phyloP scores from a whole-genome alignment of 1,140 invertebrate species.

The Trissolcus basalis region DNA sequence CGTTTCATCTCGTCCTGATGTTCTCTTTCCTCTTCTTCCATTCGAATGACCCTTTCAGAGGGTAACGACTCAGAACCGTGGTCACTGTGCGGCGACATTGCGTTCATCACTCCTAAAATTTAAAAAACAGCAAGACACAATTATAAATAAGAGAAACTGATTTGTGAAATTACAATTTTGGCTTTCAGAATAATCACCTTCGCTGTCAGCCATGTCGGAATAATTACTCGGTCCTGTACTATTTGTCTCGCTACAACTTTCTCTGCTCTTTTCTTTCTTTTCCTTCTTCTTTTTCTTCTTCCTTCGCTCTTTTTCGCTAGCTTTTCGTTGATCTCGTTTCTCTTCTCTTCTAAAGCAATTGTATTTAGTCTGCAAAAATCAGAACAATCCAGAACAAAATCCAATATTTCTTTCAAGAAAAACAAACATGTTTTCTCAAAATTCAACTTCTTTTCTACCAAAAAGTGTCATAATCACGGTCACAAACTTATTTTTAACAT shows the following conservation, averaged over 20 bases:
- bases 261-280: slow-evolving; percentile 71
- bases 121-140: not conserved
- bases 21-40: slow-evolving; percentile 81
- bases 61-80: slow-evolving; percentile 70
- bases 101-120: slow-evolving; percentile 58
- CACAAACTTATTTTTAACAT: too few species aligned
- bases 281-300: slow-evolving; percentile 85
- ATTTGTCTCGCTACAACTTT: slow-evolving; percentile 69
- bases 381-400: slow-evolving; percentile 17
- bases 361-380: slow-evolving; percentile 77
- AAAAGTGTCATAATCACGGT: too few species aligned
- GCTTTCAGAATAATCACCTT: slow-evolving; percentile 55
- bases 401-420: too few species aligned
- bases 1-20: slow-evolving; percentile 84
- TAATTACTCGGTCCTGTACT: slow-evolving; percentile 70
- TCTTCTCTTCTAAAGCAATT: slow-evolving; percentile 81
- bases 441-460: too few species aligned
- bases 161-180: not conserved
- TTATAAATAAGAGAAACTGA: slow-evolving; percentile 1
- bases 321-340: slow-evolving; percentile 84
- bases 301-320: slow-evolving; percentile 83
- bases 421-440: too few species aligned
- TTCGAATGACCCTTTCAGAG: slow-evolving; percentile 77
- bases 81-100: slow-evolving; percentile 63
- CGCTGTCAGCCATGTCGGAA: slow-evolving; percentile 70